phyloP scores from a whole-genome alignment of 2,797 vertebrate species.

The Hapalemur alaotrensis region DNA sequence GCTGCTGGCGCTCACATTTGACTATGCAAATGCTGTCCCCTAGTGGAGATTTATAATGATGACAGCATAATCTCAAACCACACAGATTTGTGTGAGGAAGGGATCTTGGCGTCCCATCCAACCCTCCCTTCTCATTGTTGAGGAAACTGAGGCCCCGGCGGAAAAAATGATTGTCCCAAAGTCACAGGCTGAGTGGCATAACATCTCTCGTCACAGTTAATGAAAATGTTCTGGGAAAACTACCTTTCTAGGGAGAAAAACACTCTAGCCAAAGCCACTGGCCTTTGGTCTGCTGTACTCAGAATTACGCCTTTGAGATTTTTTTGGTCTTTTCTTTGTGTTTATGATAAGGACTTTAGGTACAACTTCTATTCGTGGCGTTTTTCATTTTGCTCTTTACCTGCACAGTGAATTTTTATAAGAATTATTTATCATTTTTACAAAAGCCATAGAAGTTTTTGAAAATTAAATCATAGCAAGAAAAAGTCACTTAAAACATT shows the following conservation, averaged over 20 bases:
- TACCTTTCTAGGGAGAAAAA: background rate
- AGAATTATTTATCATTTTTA: background rate
- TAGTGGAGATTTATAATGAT: background rate
- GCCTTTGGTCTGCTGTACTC: background rate
- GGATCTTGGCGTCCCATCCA: background rate
- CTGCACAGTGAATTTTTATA: background rate
- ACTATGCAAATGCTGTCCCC: conserved; percentile 7
- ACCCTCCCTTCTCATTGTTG: fast-evolving
- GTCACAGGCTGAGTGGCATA: background rate
- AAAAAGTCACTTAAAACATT: background rate
- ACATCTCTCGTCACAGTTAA: background rate
- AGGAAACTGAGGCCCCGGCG: background rate
- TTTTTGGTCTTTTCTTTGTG: background rate
- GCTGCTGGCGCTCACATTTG: background rate
- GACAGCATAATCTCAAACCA: background rate
- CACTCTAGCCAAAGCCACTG: background rate
- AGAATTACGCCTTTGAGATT: background rate
- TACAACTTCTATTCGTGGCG: background rate
- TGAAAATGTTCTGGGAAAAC: background rate
- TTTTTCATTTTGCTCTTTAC: background rate
- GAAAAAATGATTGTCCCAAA: background rate
- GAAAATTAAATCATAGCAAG: background rate
- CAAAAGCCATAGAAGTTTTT: background rate
- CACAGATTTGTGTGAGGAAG: background rate
- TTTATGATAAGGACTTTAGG: background rate